Percentiles rank a stretch among this genome's conserved stretches.
Conservation (phyloP, 1,140 invertebrate genomes). For the Drosophila sp. region DNA sequence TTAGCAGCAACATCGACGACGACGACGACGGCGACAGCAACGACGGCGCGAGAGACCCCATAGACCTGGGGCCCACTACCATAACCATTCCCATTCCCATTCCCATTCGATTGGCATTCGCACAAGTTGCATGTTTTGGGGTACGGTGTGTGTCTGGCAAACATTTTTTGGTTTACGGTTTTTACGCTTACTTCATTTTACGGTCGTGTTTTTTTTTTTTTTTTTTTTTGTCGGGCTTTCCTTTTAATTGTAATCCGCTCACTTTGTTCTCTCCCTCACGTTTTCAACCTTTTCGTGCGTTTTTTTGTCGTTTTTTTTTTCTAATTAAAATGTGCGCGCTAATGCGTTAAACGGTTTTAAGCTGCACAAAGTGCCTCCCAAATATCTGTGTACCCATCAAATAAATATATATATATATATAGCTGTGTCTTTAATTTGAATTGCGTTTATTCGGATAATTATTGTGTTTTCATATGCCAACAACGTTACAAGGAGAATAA, state of each 20-base stretch:
- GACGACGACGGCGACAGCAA: not conserved
- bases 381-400: not conserved
- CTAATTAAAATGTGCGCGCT: conserved; percentile 53
- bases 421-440: conserved; percentile 48
- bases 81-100: not conserved
- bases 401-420: conserved; percentile 16
- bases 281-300: not conserved
- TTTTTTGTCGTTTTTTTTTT: conserved; percentile 14
- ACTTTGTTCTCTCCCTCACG: too few relatives aligned
- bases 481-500: conserved; percentile 10
- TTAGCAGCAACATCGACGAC: not conserved
- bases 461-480: conserved; percentile 35
- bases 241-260: too few relatives aligned
- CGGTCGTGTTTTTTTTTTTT: conserved; percentile 6
- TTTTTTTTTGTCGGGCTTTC: not conserved
- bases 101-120: conserved; percentile 4
- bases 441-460: conserved; percentile 38
- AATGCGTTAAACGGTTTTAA: conserved; percentile 47
- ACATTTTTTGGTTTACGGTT: not conserved
- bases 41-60: not conserved
- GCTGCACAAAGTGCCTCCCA: conserved; percentile 9
- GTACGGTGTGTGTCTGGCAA: not conserved
- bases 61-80: not conserved
- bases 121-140: conserved; percentile 9
- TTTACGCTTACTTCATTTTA: not conserved